Evolutionary conservation across 2,888 invertebrate species (phyloP).

Genomic region (Sipha maydis): DNA sequence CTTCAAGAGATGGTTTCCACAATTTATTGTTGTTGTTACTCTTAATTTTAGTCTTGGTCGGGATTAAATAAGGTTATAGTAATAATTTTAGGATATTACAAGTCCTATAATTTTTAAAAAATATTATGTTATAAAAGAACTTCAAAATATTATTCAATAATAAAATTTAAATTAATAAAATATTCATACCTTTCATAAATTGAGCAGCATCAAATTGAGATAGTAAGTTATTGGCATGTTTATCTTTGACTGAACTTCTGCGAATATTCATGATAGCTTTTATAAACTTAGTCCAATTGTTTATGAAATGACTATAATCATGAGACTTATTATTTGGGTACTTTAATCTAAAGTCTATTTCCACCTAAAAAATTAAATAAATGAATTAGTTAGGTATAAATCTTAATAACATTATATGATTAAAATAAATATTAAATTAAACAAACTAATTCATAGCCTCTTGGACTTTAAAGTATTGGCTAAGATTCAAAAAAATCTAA

Average conservation of each 20-base stretch:
- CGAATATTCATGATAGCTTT: background rate
- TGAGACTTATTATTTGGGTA: background rate
- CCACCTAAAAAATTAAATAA: slow-evolving; percentile 3
- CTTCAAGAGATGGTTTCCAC: slow-evolving; percentile 9
- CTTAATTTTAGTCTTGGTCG: background rate
- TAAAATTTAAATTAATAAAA: slow-evolving; percentile 17
- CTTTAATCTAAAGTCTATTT: background rate
- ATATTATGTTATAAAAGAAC: background rate
- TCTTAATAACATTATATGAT: background rate
- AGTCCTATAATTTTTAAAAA: slow-evolving; percentile 2
- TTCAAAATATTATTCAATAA: too few relatives aligned
- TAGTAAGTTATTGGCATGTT: background rate
- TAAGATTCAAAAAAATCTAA: slow-evolving; percentile 9
- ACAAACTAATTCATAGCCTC: slow-evolving; percentile 13
- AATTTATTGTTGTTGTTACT: background rate
- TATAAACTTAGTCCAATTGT: background rate
- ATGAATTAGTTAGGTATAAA: background rate
- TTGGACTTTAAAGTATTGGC: slow-evolving; percentile 15
- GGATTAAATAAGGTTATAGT: background rate
- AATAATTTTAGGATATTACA: background rate
- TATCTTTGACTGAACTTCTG: background rate
- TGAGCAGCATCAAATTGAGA: background rate
- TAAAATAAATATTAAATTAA: slow-evolving; percentile 11
- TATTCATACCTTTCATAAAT: background rate
- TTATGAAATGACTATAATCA: background rate